These are phyloP conservation scores for Penaeus japonicus DNA, from an alignment of 1,140 invertebrate genomes.

Conservation along the genomic window DNA sequence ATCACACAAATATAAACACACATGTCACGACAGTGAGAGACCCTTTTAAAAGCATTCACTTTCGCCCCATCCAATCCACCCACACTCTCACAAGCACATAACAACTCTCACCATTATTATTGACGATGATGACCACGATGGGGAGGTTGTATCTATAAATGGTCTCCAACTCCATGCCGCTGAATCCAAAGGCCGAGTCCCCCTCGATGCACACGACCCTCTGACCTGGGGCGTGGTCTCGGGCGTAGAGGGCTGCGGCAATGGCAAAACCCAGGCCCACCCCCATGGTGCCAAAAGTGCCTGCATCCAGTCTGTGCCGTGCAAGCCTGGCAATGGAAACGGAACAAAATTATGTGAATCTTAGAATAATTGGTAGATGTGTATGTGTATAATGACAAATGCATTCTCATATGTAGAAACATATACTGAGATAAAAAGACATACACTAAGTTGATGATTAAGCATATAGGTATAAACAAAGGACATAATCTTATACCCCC, in stretches of 20 bases:
- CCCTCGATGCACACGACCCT: constrained; percentile 88
- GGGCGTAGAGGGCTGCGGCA: constrained; percentile 88
- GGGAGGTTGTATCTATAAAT: constrained; percentile 90
- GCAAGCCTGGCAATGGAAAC: constrained; percentile 2
- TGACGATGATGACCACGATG: constrained; percentile 89
- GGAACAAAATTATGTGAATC: not conserved
- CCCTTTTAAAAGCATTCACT: no score
- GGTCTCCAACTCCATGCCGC: constrained; percentile 97
- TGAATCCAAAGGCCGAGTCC: constrained; percentile 97
- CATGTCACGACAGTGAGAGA: not conserved
- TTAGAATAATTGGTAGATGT: no score
- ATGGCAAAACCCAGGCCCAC: constrained; percentile 93
- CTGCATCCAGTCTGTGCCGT: constrained; percentile 60
- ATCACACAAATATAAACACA: not conserved
- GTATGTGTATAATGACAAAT: no score
- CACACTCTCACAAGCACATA: no score
- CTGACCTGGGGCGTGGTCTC: constrained; percentile 80
- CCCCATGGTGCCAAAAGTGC: constrained; percentile 96
- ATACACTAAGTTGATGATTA: no score
- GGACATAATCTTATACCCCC: no score
- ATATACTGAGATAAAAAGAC: no score
- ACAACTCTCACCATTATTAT: constrained; percentile 84
- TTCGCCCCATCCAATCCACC: no score
- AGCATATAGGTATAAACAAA: no score
- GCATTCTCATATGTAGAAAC: no score